A percentile compares a stretch with the other conserved stretches of the same genome.
phyloP scores from a whole-genome alignment of 1,140 invertebrate species.

The Branchinecta lynchi region DNA sequence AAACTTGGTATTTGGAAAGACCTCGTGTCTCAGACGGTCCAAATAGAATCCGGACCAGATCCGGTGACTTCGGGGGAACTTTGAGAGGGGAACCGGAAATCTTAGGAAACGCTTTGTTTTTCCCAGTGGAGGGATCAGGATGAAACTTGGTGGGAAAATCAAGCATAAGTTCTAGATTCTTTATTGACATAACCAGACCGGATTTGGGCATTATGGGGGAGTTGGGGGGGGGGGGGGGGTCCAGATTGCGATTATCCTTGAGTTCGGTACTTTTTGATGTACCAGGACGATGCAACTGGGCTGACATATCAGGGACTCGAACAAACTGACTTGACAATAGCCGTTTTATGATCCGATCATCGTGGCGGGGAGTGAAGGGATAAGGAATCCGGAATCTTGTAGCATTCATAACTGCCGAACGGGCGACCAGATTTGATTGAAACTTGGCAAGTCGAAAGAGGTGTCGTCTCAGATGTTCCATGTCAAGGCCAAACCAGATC shows the following conservation, averaged over 20 bases:
- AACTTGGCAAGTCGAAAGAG: background rate
- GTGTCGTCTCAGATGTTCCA: background rate
- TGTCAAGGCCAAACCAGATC: background rate
- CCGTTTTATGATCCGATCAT: background rate
- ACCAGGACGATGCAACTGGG: background rate
- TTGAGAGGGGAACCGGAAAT: background rate
- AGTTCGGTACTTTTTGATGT: constrained; percentile 5
- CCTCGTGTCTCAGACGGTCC: too few relatives aligned
- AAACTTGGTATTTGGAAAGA: too few relatives aligned
- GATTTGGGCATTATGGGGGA: background rate
- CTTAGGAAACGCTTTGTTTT: constrained; percentile 3
- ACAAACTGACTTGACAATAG: constrained; percentile 1
- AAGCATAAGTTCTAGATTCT: background rate
- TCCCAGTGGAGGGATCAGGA: constrained; percentile 8
- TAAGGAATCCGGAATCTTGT: background rate
- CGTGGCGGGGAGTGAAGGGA: background rate
- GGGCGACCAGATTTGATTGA: background rate
- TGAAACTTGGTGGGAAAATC: background rate
- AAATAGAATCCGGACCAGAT: too few relatives aligned
- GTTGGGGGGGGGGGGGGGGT: background rate
- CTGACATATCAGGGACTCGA: background rate
- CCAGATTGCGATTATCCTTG: too few relatives aligned
- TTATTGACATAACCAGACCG: background rate
- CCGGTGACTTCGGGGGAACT: background rate
- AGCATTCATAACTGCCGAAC: background rate